Evolutionary conservation across 2,797 vertebrate genomes (phyloP).

Genomic region (Mycteria americana): DNA sequence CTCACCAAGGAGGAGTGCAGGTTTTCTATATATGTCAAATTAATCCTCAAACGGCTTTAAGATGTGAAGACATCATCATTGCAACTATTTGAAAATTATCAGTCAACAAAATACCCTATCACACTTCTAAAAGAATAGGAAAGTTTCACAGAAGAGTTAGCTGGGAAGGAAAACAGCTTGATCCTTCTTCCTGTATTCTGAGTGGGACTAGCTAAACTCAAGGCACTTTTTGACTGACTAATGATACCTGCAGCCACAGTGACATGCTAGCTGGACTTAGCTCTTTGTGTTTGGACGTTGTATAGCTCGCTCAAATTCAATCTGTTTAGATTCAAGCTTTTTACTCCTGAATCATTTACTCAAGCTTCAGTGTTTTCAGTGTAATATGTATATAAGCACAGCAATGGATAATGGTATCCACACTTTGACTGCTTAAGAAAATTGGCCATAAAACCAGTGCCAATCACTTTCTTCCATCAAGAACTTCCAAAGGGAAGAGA

Average conservation of each 20-base stretch:
- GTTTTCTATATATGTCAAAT: not conserved
- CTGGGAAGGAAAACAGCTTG: not conserved
- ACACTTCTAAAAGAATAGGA: not conserved
- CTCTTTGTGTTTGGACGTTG: not conserved
- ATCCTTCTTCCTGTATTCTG: not conserved
- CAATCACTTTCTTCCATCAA: not conserved
- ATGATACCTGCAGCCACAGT: not conserved
- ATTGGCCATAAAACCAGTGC: not conserved
- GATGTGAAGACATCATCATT: not conserved
- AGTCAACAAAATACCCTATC: not conserved
- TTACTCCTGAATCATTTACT: not conserved
- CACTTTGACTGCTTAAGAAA: not conserved
- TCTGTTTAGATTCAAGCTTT: not conserved
- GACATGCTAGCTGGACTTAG: not conserved
- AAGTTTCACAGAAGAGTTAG: not conserved
- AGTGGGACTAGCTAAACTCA: not conserved
- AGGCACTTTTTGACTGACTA: not conserved
- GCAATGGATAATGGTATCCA: not conserved
- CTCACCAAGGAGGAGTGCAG: not conserved
- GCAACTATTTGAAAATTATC: not conserved
- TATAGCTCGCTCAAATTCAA: not conserved
- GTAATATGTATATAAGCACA: not conserved
- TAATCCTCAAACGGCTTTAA: not conserved
- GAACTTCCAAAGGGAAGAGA: not conserved
- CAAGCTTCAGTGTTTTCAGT: not conserved